These are phyloP conservation scores for Ephydatia muelleri DNA, from an alignment of 37 sponge, comb jelly and placozoan species.

Conservation along the genomic window DNA sequence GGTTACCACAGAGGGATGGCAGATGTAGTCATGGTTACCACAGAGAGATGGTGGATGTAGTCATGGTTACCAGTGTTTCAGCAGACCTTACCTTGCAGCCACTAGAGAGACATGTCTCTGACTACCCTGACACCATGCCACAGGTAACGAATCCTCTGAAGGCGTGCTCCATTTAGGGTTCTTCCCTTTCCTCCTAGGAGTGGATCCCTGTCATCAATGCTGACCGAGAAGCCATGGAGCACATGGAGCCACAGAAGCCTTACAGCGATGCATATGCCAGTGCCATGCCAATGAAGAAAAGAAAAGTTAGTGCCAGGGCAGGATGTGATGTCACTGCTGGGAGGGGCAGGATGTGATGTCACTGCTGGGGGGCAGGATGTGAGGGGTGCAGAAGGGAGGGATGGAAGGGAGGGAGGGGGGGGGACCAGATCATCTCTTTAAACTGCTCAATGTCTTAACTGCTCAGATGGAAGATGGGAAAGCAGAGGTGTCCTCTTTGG, in stretches of 20 bases:
- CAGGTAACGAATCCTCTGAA: not conserved
- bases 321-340: too few species aligned
- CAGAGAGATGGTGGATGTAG: not conserved
- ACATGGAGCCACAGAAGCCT: slow-evolving; percentile 22
- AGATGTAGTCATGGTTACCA: too few species aligned
- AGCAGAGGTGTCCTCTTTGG: not conserved
- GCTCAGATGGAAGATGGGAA: slow-evolving; percentile 20
- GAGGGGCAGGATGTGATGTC: not conserved
- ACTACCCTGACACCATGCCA: slow-evolving; percentile 33
- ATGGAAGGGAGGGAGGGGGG: not conserved
- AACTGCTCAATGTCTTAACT: not conserved
- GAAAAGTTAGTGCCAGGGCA: slow-evolving; percentile 67
- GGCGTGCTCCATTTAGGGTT: not conserved
- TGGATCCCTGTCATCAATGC: slow-evolving; percentile 47
- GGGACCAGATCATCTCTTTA: too few species aligned
- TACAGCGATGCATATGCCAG: slow-evolving; percentile 62
- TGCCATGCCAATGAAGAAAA: slow-evolving; percentile 63
- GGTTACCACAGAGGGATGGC: not conserved
- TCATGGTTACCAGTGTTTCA: not conserved
- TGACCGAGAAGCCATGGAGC: slow-evolving; percentile 21
- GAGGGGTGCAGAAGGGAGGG: too few species aligned
- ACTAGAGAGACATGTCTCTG: not conserved
- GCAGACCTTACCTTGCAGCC: not conserved
- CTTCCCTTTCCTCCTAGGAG: slow-evolving; percentile 21
- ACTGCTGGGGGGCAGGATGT: too few species aligned